These are phyloP conservation scores for Dasypus novemcinctus DNA, from an alignment of 2,113 vertebrate genomes.

Conservation along the genomic window DNA sequence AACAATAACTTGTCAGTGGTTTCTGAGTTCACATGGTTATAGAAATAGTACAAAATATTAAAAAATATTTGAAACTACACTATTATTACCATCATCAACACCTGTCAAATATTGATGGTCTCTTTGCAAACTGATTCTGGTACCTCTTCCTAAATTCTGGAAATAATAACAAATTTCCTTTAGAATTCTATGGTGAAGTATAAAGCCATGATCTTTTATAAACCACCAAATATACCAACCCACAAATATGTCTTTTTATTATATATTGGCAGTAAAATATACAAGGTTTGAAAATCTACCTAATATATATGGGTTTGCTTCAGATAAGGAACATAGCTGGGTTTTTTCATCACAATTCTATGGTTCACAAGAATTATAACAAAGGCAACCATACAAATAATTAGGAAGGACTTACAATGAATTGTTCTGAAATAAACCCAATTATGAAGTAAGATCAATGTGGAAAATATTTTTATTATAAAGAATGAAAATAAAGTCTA, in stretches of 20 bases:
- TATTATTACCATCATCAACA: background rate
- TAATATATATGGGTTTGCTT: background rate
- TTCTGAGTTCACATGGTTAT: background rate
- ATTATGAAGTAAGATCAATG: background rate
- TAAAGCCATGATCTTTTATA: background rate
- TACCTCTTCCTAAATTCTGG: background rate
- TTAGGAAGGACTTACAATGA: background rate
- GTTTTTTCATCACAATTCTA: background rate
- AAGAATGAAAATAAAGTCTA: background rate
- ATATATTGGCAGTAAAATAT: background rate
- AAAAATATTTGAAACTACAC: background rate
- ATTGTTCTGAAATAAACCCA: slow-evolving; percentile 17
- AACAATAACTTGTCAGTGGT: background rate
- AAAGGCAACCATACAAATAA: background rate
- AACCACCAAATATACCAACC: background rate
- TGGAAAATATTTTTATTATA: background rate
- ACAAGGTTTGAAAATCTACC: background rate
- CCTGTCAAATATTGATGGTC: background rate
- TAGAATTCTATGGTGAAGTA: background rate
- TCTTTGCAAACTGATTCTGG: background rate
- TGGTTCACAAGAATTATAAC: background rate
- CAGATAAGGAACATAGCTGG: background rate
- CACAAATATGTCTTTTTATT: background rate
- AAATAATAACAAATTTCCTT: background rate
- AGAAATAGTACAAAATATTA: slow-evolving; percentile 16